Conservation (phyloP, 92 coral and sea anemone genomes). For the Paragorgia papillata region DNA sequence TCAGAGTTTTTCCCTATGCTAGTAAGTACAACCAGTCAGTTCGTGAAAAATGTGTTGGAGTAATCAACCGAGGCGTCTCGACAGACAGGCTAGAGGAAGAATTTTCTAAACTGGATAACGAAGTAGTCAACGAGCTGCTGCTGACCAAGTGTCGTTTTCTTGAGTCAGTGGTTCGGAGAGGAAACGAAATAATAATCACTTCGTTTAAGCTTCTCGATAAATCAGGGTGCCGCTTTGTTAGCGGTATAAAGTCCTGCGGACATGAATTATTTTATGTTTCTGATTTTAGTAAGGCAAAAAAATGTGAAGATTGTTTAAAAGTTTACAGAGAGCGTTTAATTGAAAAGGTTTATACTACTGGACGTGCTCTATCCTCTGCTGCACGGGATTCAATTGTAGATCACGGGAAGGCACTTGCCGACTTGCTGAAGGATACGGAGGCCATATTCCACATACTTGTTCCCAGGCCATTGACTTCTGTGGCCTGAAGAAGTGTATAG, state of each 20-base stretch:
- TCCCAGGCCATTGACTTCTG: no score
- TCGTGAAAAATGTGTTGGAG: neutral
- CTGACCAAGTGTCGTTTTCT: conserved; percentile 6
- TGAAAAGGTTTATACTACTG: no score
- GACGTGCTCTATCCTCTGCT: no score
- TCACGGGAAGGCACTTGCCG: no score
- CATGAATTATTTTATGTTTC: no score
- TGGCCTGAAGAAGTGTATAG: no score
- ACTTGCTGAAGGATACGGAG: no score
- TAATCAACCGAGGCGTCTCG: neutral
- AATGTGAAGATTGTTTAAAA: neutral
- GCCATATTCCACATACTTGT: no score
- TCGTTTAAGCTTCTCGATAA: no score
- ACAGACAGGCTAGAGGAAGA: neutral
- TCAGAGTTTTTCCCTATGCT: conserved; percentile 7
- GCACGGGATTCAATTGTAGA: no score
- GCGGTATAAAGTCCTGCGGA: no score
- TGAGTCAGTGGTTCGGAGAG: neutral
- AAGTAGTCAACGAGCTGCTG: neutral
- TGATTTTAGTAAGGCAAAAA: conserved; percentile 6
- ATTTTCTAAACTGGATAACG: neutral
- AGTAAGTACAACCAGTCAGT: conserved; percentile 1
- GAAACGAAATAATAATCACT: neutral
- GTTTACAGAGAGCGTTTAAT: conserved; percentile 1
- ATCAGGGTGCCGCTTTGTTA: no score